These are phyloP conservation scores for Muscicapa adusta DNA, from an alignment of 2,113 vertebrate species.

Conservation along the genomic window DNA sequence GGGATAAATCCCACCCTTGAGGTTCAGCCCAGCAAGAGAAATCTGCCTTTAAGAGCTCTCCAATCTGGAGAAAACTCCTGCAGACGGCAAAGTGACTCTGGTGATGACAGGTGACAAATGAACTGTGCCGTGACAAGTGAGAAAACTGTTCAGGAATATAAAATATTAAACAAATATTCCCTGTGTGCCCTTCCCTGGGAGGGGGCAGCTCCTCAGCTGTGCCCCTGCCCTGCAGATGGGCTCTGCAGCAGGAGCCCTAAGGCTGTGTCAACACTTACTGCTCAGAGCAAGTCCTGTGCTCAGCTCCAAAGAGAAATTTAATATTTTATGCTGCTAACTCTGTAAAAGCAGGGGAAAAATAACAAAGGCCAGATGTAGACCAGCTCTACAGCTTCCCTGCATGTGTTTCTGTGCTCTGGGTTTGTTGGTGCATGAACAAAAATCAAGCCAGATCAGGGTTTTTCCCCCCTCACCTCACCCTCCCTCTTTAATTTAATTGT, in stretches of 20 bases:
- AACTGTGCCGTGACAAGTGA: slow-evolving; percentile 46
- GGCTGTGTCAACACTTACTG: background rate
- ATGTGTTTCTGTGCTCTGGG: background rate
- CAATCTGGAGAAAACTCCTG: slow-evolving; percentile 33
- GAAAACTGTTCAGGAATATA: slow-evolving; percentile 31
- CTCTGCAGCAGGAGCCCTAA: background rate
- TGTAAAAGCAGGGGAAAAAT: background rate
- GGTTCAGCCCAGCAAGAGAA: background rate
- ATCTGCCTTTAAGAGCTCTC: slow-evolving; percentile 26
- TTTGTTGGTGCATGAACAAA: background rate
- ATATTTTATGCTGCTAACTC: slow-evolving; percentile 41
- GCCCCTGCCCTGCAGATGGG: background rate
- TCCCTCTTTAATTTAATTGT: slow-evolving; percentile 39
- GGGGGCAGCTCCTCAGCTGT: background rate
- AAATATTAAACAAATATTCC: slow-evolving; percentile 21
- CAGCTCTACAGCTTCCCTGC: background rate
- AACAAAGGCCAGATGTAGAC: background rate
- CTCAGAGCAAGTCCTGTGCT: background rate
- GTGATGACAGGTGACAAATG: slow-evolving; percentile 58
- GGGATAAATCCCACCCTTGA: background rate
- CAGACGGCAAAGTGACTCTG: slow-evolving; percentile 22
- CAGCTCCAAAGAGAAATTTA: background rate
- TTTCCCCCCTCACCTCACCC: accelerated
- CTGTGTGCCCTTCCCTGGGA: background rate
- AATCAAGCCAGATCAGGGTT: background rate